phyloP scores from a whole-genome alignment of 2,113 vertebrate species.

The Chiloscyllium plagiosum region DNA sequence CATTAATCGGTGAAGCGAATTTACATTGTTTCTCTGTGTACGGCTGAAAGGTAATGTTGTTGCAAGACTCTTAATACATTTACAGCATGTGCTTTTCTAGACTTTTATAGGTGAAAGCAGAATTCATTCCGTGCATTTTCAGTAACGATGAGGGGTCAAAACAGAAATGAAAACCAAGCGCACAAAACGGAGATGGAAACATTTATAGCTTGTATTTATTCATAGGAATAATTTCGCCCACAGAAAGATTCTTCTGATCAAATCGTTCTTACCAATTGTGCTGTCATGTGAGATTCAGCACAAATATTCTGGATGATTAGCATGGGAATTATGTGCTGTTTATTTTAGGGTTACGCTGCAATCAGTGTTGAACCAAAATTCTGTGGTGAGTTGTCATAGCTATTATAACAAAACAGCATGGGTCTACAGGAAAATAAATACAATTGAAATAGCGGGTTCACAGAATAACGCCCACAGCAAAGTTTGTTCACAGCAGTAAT shows the following conservation, averaged over 20 bases:
- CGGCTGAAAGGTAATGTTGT: background rate
- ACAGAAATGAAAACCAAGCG: conserved; percentile 13
- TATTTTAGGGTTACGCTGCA: background rate
- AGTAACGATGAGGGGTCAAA: background rate
- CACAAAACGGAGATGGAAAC: background rate
- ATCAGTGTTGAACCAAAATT: background rate
- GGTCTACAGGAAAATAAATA: background rate
- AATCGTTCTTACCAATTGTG: background rate
- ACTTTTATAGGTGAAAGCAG: background rate
- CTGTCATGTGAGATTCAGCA: background rate
- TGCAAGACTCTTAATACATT: background rate
- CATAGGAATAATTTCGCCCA: background rate
- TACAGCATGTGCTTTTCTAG: background rate
- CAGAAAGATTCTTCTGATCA: background rate
- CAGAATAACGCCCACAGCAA: background rate
- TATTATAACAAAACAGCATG: background rate
- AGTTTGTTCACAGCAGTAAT: conserved; percentile 3
- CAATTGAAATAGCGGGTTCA: background rate
- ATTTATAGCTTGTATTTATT: background rate
- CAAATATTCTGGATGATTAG: background rate
- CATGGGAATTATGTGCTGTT: background rate
- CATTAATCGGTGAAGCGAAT: background rate
- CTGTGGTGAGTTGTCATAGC: background rate
- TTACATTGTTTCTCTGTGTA: background rate
- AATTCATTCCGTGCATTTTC: background rate